These are phyloP conservation scores for Microcebus tavaratra DNA, from an alignment of 2,113 vertebrate species.

Conservation along the genomic window DNA sequence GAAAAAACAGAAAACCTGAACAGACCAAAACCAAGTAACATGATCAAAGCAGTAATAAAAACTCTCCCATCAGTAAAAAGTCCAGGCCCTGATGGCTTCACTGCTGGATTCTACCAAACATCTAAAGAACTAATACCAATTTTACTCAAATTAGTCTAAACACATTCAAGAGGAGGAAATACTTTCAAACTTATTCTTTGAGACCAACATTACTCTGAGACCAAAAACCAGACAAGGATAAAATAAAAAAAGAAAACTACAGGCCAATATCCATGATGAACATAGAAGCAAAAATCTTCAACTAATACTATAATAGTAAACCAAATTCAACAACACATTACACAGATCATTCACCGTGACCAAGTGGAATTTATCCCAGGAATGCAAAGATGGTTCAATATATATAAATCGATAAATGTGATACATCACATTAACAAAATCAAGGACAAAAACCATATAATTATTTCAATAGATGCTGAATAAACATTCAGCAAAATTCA, in stretches of 20 bases:
- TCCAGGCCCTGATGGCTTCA: background rate
- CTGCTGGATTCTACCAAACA: background rate
- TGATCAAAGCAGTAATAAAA: background rate
- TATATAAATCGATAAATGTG: background rate
- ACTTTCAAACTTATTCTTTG: background rate
- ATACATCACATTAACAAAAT: background rate
- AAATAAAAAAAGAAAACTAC: background rate
- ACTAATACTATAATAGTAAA: background rate
- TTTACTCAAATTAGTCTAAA: background rate
- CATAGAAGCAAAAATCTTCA: background rate
- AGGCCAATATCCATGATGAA: background rate
- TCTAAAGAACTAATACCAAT: background rate
- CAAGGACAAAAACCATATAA: background rate
- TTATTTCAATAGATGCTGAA: background rate
- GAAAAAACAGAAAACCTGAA: background rate
- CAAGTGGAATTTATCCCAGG: background rate
- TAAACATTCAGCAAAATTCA: background rate
- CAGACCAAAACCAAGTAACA: background rate
- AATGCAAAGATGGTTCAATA: background rate
- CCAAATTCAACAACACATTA: background rate
- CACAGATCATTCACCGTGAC: background rate
- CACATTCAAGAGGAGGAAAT: background rate
- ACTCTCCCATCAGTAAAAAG: background rate
- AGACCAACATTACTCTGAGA: background rate
- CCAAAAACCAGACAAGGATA: background rate